A percentile compares a stretch with the other conserved stretches of the same genome.
phyloP scores from a whole-genome alignment of 2,888 invertebrate species.

The Auanema sp. region DNA sequence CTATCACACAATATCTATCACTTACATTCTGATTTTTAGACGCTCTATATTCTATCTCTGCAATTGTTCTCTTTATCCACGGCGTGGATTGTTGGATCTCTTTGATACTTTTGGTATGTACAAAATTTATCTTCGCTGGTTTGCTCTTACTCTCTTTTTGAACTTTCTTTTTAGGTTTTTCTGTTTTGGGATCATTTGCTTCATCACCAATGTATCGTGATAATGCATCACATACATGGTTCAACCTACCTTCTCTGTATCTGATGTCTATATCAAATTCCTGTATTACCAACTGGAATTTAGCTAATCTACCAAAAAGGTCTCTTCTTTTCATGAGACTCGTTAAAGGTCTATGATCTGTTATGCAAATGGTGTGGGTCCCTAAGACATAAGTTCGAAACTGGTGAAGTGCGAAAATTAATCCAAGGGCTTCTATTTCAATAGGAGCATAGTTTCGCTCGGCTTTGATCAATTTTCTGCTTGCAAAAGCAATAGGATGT shows the following conservation, averaged over 20 bases:
- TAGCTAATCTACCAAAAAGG: conserved; percentile 21
- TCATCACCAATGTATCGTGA: conserved; percentile 21
- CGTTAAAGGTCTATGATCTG: conserved; percentile 26
- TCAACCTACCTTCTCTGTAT: conserved; percentile 37
- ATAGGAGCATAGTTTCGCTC: conserved; percentile 24
- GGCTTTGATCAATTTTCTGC: conserved; percentile 18
- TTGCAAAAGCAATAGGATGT: conserved; percentile 25
- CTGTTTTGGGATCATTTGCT: conserved; percentile 5
- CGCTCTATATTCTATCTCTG: not conserved
- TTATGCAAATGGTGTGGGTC: conserved; percentile 13
- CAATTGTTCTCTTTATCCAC: conserved; percentile 3
- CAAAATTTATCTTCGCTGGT: no score
- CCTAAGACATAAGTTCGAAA: conserved; percentile 29
- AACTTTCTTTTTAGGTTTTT: conserved; percentile 1
- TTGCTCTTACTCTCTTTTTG: not conserved
- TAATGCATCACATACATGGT: conserved; percentile 31
- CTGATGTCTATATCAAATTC: conserved; percentile 27
- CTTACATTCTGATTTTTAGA: not conserved
- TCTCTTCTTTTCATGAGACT: conserved; percentile 19
- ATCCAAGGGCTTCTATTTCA: conserved; percentile 28
- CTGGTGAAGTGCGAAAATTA: conserved; percentile 16
- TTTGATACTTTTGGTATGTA: not conserved
- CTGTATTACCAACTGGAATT: conserved; percentile 23
- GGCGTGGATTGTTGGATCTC: conserved; percentile 11
- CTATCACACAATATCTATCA: conserved; percentile 14